Conservation (phyloP, 2,888 invertebrate genomes). For the Kuschelorhynchus macadamiae region DNA sequence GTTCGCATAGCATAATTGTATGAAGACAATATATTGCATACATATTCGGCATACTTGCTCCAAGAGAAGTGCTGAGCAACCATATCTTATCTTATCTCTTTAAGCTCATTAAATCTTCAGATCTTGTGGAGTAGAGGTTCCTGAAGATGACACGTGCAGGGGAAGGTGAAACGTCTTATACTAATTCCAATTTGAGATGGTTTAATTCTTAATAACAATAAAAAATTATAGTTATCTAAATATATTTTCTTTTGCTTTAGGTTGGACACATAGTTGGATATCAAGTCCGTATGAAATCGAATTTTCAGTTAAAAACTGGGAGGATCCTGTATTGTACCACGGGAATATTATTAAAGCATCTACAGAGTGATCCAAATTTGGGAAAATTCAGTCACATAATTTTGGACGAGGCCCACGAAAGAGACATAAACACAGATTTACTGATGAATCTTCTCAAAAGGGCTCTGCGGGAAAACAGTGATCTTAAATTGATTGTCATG, state of each 20-base stretch:
- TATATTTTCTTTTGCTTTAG: constrained; percentile 66
- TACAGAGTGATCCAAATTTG: constrained; percentile 69
- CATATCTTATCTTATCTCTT: too few relatives aligned
- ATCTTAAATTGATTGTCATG: constrained; percentile 78
- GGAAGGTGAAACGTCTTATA: too few relatives aligned
- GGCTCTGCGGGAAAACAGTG: constrained; percentile 69
- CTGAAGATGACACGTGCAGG: too few relatives aligned
- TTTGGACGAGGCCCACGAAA: constrained; percentile 83
- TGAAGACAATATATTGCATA: too few relatives aligned
- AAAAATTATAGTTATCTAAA: too few relatives aligned
- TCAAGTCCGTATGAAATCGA: constrained; percentile 74
- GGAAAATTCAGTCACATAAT: constrained; percentile 77
- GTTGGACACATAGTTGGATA: constrained; percentile 78
- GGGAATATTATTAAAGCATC: constrained; percentile 70
- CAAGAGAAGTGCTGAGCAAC: too few relatives aligned
- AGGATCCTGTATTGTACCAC: constrained; percentile 80
- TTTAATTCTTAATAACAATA: too few relatives aligned
- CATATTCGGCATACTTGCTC: too few relatives aligned
- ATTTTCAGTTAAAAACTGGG: constrained; percentile 72
- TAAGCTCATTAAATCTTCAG: too few relatives aligned
- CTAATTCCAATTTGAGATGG: too few relatives aligned
- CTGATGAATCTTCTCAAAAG: constrained; percentile 73
- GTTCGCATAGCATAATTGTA: too few relatives aligned
- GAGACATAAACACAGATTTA: constrained; percentile 79
- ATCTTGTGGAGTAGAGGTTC: too few relatives aligned